Conservation (phyloP, 2,797 vertebrate genomes). For the Periophthalmus magnuspinnatus region DNA sequence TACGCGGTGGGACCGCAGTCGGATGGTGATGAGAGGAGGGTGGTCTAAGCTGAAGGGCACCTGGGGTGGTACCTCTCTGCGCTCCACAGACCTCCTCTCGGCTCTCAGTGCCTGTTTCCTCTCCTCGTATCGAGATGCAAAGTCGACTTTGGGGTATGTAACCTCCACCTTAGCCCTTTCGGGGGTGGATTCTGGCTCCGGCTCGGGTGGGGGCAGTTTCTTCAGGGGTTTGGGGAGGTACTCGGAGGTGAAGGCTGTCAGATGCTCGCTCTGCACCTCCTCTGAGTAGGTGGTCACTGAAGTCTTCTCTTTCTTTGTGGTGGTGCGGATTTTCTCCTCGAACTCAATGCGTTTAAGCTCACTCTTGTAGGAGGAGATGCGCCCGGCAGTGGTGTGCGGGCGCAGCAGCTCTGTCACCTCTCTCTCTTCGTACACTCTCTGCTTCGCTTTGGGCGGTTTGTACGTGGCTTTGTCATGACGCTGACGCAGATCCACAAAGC, state of each 20-base stretch:
- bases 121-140: constrained; percentile 92
- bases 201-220: constrained; percentile 73
- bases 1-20: constrained; percentile 95
- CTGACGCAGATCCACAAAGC: constrained; percentile 88
- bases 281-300: constrained; percentile 78
- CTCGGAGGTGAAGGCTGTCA: constrained; percentile 75
- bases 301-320: constrained; percentile 79
- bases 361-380: constrained; percentile 87
- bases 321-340: constrained; percentile 86
- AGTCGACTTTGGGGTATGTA: constrained; percentile 86
- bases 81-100: constrained; percentile 75
- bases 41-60: constrained; percentile 95
- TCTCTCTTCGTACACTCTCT: constrained; percentile 88
- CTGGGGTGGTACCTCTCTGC: constrained; percentile 88
- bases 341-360: constrained; percentile 88
- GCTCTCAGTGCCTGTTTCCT: constrained; percentile 93
- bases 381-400: constrained; percentile 81
- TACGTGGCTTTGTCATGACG: constrained; percentile 88
- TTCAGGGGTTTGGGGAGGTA: constrained; percentile 89
- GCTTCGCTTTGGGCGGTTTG: constrained; percentile 84
- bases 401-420: constrained; percentile 93
- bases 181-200: constrained; percentile 58
- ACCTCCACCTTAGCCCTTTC: constrained; percentile 76
- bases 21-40: constrained; percentile 88
- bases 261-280: constrained; percentile 75